phyloP scores from a whole-genome alignment of 2,113 vertebrate species.

The Proteles cristata region DNA sequence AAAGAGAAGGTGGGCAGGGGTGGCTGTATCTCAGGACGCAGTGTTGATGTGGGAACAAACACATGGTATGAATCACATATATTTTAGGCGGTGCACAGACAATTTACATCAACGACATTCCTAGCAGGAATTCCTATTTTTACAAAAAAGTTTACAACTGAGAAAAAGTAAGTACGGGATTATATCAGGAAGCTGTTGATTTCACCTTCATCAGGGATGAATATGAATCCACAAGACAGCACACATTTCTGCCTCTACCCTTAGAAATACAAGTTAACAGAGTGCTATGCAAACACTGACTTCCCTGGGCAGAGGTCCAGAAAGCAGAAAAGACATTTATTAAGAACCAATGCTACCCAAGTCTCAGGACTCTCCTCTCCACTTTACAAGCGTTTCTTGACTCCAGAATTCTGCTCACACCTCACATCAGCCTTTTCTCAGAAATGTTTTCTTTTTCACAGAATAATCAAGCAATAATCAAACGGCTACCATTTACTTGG shows the following conservation, averaged over 20 bases:
- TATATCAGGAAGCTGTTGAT: neutral
- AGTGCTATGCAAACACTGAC: neutral
- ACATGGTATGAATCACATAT: conserved; percentile 53
- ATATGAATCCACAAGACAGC: neutral
- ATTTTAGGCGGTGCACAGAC: conserved; percentile 60
- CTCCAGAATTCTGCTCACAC: neutral
- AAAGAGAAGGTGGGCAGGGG: conserved; percentile 27
- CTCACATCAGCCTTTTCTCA: neutral
- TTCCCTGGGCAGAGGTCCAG: neutral
- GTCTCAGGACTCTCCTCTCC: neutral
- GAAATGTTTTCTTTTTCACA: neutral
- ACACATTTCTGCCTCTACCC: neutral
- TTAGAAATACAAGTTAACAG: neutral
- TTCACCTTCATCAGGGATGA: neutral
- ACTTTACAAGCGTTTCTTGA: neutral
- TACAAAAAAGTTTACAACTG: conserved; percentile 51
- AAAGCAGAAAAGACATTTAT: neutral
- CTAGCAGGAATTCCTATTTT: conserved; percentile 57
- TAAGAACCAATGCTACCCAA: neutral
- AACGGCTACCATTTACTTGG: neutral
- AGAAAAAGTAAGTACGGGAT: conserved; percentile 36
- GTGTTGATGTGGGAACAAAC: conserved; percentile 58
- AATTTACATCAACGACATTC: conserved; percentile 54
- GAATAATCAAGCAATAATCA: neutral
- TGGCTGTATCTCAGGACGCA: conserved; percentile 35